Evolutionary conservation across 2,888 invertebrate genomes (phyloP).

Genomic region (Macrosiphum euphorbiae): DNA sequence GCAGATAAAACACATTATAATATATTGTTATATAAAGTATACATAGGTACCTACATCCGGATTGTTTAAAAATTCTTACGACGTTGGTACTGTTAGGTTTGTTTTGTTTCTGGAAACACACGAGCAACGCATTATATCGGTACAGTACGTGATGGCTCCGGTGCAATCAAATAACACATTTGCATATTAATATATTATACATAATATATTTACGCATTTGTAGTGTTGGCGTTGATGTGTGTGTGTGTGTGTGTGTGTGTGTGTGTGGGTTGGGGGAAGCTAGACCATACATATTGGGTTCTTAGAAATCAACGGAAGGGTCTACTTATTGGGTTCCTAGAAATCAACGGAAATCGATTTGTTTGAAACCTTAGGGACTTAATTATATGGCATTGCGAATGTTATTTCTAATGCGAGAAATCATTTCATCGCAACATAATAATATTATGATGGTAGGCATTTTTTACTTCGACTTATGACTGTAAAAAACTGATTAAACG

Average conservation of each 20-base stretch:
- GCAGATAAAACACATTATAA: background rate
- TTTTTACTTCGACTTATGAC: background rate
- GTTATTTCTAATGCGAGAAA: background rate
- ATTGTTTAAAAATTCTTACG: background rate
- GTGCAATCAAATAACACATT: background rate
- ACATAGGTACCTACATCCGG: background rate
- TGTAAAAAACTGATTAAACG: too few species aligned
- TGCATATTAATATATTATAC: background rate
- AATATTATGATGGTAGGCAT: background rate
- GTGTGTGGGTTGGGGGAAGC: too few species aligned
- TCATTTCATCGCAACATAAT: background rate
- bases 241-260: background rate
- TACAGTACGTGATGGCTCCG: background rate
- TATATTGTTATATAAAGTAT: too few species aligned
- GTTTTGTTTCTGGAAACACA: background rate
- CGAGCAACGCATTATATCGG: background rate
- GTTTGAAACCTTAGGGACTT: background rate
- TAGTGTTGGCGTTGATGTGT: background rate
- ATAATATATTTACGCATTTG: background rate
- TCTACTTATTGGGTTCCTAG: background rate
- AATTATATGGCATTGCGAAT: background rate
- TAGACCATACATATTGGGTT: too few species aligned
- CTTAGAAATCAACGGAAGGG: too few species aligned
- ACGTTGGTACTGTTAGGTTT: background rate
- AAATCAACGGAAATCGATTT: background rate